Base-by-base conservation (phyloP, 2,888 invertebrate species). In the Onthophagus sagittarius region DNA sequence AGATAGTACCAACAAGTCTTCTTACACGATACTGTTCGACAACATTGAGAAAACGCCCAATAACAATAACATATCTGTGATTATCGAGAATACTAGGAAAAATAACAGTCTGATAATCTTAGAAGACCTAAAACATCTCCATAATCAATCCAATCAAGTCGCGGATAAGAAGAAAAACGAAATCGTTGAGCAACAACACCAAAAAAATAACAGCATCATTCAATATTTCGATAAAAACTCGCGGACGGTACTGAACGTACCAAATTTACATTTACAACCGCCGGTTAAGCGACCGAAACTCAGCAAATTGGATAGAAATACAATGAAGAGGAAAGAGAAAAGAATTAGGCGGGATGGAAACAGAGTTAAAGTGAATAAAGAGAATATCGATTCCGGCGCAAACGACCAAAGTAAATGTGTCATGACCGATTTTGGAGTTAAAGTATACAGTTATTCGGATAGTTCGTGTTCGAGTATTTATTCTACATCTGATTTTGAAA, bases 401-500 rank as follows among this genome's bases (percentile, higher is more conserved):
- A n/a, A n/a, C 65, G 69, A 72, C 39, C 23, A 63, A 15, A 73
- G 74, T 53, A 79, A 75, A 76, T 69, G 63, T 70, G 72, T 72
- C 15, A 79, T 76, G 74, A 77, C 77, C 2, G 81, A 83, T 75
- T 82, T 81, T 75, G 83, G 84, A n/a, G 80, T 84, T 71, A 79
- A 81, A 71, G 81, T 84, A 69, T 80, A 81, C 73, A 81, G 83
- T 13, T 82, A 80, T 76, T 84, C 84, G 11, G 82, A 85, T 73
- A 84, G 85, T 70, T 86, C 87, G 0, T 85, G 83, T 33, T 84
- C 82, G 53, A 85, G 85, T 71, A 88, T 87, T 3, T 88, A 86
- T 79, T 88, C 88, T 63, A 89, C 86, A 73, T 86, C 86, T 11
- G 87, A 86, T 53, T 83, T 80, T 33, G 87, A 88, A 0, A 86